A percentile compares a stretch with the other conserved stretches of the same genome.
These are phyloP conservation scores for Panagrolaimus sp. DNA, from an alignment of 1,140 invertebrate genomes.

Conservation along the genomic window DNA sequence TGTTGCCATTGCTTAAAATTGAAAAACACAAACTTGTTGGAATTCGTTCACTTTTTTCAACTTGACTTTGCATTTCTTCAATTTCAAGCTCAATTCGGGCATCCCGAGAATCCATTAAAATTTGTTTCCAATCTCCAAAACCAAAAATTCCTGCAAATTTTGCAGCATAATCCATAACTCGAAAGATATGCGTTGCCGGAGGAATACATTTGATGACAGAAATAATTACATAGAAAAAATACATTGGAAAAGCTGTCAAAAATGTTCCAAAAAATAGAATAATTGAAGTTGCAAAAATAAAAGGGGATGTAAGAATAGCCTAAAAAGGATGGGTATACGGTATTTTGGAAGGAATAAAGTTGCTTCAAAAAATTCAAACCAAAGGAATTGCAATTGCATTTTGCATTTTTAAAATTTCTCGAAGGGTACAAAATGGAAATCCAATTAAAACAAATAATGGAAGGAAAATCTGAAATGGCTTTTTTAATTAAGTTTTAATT, in stretches of 20 bases:
- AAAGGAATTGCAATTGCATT: too few species aligned
- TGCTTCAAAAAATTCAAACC: too few species aligned
- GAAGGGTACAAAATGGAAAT: too few species aligned
- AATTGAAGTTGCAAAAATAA: neutral
- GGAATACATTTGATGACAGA: conserved; percentile 1
- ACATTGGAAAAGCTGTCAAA: neutral
- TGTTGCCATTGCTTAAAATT: too few species aligned
- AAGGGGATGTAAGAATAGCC: neutral
- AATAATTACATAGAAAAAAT: neutral
- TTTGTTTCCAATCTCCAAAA: conserved; percentile 3
- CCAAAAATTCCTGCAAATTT: neutral
- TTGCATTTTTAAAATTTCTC: too few species aligned
- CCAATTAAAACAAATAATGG: too few species aligned
- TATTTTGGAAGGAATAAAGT: too few species aligned
- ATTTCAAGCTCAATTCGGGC: neutral
- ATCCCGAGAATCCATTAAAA: neutral
- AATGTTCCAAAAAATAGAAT: neutral
- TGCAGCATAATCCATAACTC: neutral
- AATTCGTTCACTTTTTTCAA: conserved; percentile 6
- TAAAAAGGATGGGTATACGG: too few species aligned
- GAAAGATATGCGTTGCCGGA: neutral
- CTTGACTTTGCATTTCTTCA: neutral
- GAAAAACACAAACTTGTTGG: neutral
- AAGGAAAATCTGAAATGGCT: too few species aligned
- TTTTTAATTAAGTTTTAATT: too few species aligned